A percentile compares a stretch with the other conserved stretches of the same genome.
These are phyloP conservation scores for Dryocosmus kuriphilus DNA, from an alignment of 2,888 invertebrate species.

Conservation along the genomic window DNA sequence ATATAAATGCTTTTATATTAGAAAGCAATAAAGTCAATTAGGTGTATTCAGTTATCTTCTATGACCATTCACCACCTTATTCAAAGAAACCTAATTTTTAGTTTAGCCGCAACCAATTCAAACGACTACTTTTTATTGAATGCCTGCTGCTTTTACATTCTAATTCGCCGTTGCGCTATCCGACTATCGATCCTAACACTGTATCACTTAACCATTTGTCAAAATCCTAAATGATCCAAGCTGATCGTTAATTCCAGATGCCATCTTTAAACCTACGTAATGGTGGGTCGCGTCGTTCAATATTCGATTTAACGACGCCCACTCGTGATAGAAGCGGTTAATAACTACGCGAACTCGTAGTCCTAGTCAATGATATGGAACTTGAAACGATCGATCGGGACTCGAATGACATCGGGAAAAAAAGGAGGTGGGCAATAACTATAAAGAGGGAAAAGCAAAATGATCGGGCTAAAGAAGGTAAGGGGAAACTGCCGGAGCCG, in stretches of 20 bases:
- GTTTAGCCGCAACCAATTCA: no score
- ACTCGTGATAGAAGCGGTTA: conserved; percentile 10
- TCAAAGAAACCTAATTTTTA: no score
- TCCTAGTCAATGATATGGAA: conserved; percentile 6
- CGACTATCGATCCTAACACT: conserved; percentile 6
- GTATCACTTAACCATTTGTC: conserved; percentile 32
- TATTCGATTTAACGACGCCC: conserved; percentile 37
- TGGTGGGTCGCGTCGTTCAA: conserved; percentile 3
- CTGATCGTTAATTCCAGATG: conserved; percentile 29
- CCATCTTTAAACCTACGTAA: conserved; percentile 12
- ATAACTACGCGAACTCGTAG: conserved; percentile 16
- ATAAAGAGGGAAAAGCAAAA: conserved; percentile 6
- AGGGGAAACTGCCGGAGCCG: conserved; percentile 3
- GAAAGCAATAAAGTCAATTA: no score
- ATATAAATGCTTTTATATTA: no score
- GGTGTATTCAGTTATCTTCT: no score
- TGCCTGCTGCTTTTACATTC: no score
- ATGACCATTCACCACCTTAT: no score
- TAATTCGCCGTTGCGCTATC: no score
- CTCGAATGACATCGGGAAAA: neutral
- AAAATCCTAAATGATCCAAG: conserved; percentile 14
- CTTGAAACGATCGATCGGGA: conserved; percentile 35
- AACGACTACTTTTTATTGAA: no score
- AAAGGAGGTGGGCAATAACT: neutral
- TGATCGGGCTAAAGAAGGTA: neutral